Conservation (phyloP, 2,113 vertebrate genomes). For the Alethe castanea region DNA sequence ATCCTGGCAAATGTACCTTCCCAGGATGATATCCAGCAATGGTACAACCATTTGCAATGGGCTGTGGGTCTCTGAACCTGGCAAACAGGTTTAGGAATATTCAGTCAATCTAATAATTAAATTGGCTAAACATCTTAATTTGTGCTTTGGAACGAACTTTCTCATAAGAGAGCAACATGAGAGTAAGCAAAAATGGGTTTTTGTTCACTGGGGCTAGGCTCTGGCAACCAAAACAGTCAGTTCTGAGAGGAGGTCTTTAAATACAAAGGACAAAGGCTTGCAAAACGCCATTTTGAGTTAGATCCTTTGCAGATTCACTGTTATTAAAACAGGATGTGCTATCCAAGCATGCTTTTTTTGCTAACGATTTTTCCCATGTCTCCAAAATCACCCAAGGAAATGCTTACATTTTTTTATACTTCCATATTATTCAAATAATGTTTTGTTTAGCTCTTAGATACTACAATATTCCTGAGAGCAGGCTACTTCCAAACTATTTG, state of each 20-base stretch:
- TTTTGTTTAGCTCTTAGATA: slow-evolving; percentile 1
- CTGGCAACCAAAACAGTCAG: background rate
- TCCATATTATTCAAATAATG: background rate
- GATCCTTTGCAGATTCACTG: background rate
- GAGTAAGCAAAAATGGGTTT: background rate
- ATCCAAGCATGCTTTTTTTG: background rate
- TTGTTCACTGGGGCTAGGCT: background rate
- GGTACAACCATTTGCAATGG: slow-evolving; percentile 23
- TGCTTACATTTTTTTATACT: background rate
- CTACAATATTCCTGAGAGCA: background rate
- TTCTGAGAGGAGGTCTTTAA: background rate
- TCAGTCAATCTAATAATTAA: slow-evolving; percentile 54
- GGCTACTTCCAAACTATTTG: slow-evolving; percentile 10
- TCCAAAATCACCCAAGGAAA: slow-evolving; percentile 10
- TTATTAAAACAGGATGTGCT: background rate
- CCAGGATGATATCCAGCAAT: slow-evolving; percentile 33
- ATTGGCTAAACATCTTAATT: slow-evolving; percentile 49
- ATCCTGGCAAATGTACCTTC: slow-evolving; percentile 22
- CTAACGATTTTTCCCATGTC: background rate
- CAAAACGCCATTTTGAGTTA: background rate
- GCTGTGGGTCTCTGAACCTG: background rate
- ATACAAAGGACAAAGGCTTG: background rate
- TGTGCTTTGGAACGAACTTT: slow-evolving; percentile 22
- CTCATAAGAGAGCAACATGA: background rate
- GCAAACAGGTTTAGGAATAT: slow-evolving; percentile 26